Base-by-base conservation (phyloP, 2,797 vertebrate genomes). In the Thaleichthys pacificus region DNA sequence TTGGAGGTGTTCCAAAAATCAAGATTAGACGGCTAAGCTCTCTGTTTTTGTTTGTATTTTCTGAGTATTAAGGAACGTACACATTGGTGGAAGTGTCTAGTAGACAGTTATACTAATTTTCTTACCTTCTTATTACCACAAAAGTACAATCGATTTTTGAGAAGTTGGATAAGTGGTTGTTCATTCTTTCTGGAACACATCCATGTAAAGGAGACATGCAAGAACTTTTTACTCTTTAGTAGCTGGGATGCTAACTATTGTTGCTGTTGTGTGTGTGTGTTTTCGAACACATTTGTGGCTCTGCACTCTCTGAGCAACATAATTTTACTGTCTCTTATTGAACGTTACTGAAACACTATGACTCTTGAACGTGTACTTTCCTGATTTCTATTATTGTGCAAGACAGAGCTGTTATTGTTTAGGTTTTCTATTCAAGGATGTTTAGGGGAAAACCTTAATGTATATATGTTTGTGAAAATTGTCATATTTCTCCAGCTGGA, bases 371-470 rank as follows among this genome's bases (percentile, higher is more conserved):
- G 35, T 56, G 14, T 54, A 26, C 38, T 15, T 26, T 72, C 70
- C 67, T 72, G 81, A 42, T 78, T 71, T 76, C 74, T 75, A 80
- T 63, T 70, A 73, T 82, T 61, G 73, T 68, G 75, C 64, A 72
- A 72, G 74, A 80, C 67, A 76, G 72, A 68, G 38, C 51, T 77
- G 14, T 74, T 61, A 69, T 82, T 85, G 69, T 81, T 78, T 80
- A 76, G 76, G 70, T 85, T 89, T 81, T 82, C 68, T 86, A 80
- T 83, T 84, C 77, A 66, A 76, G 80, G 76, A 83, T 56, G 82
- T 78, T 75, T 79, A 72, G 83, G 77, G 74, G 66, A 69, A 66
- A 80, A 83, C 67, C 61, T 65, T 84, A 68, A 78, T 83, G 66
- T 89, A 85, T 86, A 86, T 67, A 76, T 42, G 69, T 82, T 81